Conservation (phyloP, 2,888 invertebrate genomes). For the Pristionchus fissidentatus region DNA sequence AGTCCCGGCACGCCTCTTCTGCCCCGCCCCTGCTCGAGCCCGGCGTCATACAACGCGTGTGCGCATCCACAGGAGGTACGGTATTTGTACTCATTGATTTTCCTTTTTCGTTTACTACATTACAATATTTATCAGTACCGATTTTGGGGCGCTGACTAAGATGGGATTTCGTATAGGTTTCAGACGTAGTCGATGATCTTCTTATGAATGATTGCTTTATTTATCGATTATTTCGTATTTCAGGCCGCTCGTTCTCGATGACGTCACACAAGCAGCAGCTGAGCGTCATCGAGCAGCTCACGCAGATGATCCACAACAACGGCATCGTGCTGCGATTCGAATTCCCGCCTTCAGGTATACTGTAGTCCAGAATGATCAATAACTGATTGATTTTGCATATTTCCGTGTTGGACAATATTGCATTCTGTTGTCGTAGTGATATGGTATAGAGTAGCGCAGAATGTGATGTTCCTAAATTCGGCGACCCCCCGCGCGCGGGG, state of each 20-base stretch:
- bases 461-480: no score
- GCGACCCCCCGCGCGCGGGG: no score
- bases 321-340: conserved; percentile 87
- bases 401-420: no score
- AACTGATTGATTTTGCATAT: no score
- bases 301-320: conserved; percentile 92
- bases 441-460: no score
- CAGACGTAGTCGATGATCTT: no score
- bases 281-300: conserved; percentile 95
- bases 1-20: not conserved
- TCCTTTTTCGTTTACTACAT: no score
- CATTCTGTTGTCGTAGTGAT: no score
- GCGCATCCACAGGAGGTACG: conserved; percentile 84
- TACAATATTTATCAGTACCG: no score
- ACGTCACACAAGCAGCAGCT: conserved; percentile 91
- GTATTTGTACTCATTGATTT: not conserved
- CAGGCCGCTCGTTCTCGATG: conserved; percentile 45
- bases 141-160: no score
- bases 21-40: conserved; percentile 29
- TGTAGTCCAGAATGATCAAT: not conserved
- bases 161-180: no score
- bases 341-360: conserved; percentile 16
- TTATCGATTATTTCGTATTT: not conserved
- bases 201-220: no score
- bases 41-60: conserved; percentile 14